Percentiles rank a stretch among this genome's conserved stretches.
phyloP scores from a whole-genome alignment of 1,140 invertebrate genomes.

The Rhyzopertha dominica region DNA sequence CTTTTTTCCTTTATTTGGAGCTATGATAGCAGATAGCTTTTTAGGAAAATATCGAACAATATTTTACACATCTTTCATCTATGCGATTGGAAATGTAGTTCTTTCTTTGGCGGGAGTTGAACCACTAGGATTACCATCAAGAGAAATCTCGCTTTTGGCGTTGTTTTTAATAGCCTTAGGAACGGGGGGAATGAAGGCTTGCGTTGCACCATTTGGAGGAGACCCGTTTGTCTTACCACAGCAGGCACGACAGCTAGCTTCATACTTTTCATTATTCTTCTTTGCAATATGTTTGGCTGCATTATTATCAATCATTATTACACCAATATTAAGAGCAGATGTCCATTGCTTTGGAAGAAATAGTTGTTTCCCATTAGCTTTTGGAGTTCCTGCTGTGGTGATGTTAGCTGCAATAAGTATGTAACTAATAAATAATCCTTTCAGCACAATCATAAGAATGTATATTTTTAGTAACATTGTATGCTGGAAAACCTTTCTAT shows the following conservation, averaged over 20 bases:
- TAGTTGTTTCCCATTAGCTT: slow-evolving; percentile 86
- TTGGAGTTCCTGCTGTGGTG: slow-evolving; percentile 82
- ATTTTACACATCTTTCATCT: slow-evolving; percentile 81
- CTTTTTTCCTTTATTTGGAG: slow-evolving; percentile 81
- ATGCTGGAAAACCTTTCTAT: too few species aligned
- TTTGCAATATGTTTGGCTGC: slow-evolving; percentile 91
- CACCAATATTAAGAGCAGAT: slow-evolving; percentile 79
- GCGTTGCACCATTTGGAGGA: slow-evolving; percentile 94
- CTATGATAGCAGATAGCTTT: slow-evolving; percentile 83
- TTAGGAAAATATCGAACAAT: slow-evolving; percentile 87
- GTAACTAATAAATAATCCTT: too few species aligned
- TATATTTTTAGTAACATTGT: too few species aligned
- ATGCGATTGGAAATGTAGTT: slow-evolving; percentile 76
- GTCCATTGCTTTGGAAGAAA: slow-evolving; percentile 75
- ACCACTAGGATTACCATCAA: slow-evolving; percentile 49
- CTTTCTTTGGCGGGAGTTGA: slow-evolving; percentile 66
- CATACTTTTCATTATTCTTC: slow-evolving; percentile 92
- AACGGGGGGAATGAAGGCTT: slow-evolving; percentile 96
- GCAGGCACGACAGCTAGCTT: slow-evolving; percentile 68
- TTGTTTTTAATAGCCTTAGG: slow-evolving; percentile 80
- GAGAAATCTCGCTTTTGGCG: slow-evolving; percentile 70
- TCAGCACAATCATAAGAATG: too few species aligned
- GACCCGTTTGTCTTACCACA: slow-evolving; percentile 87
- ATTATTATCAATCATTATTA: slow-evolving; percentile 83
- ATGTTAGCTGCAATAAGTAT: slow-evolving; percentile 78